Evolutionary conservation across 2,888 invertebrate genomes (phyloP).

Genomic region (Metopia argyrocephala): DNA sequence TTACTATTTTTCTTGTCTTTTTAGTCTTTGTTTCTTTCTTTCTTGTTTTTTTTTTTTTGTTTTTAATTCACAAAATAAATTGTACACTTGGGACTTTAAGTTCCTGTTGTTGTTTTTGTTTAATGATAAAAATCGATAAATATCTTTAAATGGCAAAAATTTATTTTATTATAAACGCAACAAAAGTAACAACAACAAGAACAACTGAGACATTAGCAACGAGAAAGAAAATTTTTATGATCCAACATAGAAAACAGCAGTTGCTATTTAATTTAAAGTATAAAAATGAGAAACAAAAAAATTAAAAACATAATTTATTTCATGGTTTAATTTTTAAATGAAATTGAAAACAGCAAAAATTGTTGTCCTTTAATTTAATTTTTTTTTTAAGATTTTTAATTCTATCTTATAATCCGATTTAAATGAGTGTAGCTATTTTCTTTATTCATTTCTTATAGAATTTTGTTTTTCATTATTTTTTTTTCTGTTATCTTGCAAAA

Average conservation of each 20-base stretch:
- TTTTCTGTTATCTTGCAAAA: too few relatives aligned
- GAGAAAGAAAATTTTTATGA: slow-evolving; percentile 34
- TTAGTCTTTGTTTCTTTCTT: background rate
- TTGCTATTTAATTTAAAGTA: background rate
- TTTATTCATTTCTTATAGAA: too few relatives aligned
- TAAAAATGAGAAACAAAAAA: background rate
- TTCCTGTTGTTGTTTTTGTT: slow-evolving; percentile 29
- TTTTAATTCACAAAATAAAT: slow-evolving; percentile 6
- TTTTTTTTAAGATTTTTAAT: background rate
- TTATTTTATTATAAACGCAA: slow-evolving; percentile 70
- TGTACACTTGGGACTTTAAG: slow-evolving; percentile 51
- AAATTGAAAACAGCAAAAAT: slow-evolving; percentile 31
- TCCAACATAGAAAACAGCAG: slow-evolving; percentile 39
- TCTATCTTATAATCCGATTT: too few relatives aligned
- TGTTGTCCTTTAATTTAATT: background rate
- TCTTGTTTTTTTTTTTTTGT: slow-evolving; percentile 1
- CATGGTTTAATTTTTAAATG: slow-evolving; percentile 30
- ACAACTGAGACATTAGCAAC: slow-evolving; percentile 24
- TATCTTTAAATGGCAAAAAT: slow-evolving; percentile 72
- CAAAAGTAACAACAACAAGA: slow-evolving; percentile 14
- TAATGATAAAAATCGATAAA: slow-evolving; percentile 60
- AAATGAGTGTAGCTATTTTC: too few relatives aligned
- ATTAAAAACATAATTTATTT: background rate
- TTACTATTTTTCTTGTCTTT: background rate
- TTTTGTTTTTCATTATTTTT: too few relatives aligned